Percentiles rank a stretch among this genome's conserved stretches.
These are phyloP conservation scores for Conops quadrifasciatus DNA, from an alignment of 2,888 invertebrate species.

Conservation along the genomic window DNA sequence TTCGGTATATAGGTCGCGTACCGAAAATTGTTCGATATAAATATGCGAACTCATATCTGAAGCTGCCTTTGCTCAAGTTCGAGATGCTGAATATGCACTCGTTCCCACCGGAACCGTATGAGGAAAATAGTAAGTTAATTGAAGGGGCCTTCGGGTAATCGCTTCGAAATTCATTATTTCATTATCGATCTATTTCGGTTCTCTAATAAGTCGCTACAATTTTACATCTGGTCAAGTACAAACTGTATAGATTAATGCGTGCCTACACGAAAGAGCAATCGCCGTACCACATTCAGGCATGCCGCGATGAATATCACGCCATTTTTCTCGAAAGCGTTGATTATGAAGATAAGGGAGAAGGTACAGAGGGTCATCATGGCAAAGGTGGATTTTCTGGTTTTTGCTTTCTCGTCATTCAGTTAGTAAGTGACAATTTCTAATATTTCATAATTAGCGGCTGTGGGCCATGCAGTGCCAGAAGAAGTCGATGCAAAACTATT, in stretches of 20 bases:
- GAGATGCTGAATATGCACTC: constrained; percentile 56
- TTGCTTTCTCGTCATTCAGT: too few relatives aligned
- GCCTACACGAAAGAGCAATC: constrained; percentile 47
- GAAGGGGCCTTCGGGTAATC: too few relatives aligned
- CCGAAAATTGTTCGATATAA: constrained; percentile 45
- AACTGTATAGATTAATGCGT: constrained; percentile 52
- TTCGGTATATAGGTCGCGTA: constrained; percentile 56
- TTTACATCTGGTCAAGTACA: constrained; percentile 53
- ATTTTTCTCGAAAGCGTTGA: constrained; percentile 48
- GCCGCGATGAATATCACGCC: constrained; percentile 52
- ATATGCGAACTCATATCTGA: constrained; percentile 60
- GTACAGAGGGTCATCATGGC: constrained; percentile 18
- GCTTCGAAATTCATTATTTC: background rate
- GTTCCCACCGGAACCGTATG: constrained; percentile 56
- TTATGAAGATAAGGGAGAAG: constrained; percentile 45
- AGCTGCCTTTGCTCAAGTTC: constrained; percentile 60
- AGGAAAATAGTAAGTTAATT: constrained; percentile 55
- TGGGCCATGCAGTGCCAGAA: constrained; percentile 38
- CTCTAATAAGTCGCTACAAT: constrained; percentile 51
- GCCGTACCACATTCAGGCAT: constrained; percentile 35
- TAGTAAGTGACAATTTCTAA: too few relatives aligned
- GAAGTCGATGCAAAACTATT: constrained; percentile 48
- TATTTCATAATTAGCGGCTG: constrained; percentile 25
- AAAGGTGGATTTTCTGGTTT: background rate
- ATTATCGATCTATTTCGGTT: too few relatives aligned